Evolutionary conservation across 2,888 invertebrate genomes (phyloP), one percentile per base, ranked within the genome.

Genomic region (Ormyrus pomaceus): DNA sequence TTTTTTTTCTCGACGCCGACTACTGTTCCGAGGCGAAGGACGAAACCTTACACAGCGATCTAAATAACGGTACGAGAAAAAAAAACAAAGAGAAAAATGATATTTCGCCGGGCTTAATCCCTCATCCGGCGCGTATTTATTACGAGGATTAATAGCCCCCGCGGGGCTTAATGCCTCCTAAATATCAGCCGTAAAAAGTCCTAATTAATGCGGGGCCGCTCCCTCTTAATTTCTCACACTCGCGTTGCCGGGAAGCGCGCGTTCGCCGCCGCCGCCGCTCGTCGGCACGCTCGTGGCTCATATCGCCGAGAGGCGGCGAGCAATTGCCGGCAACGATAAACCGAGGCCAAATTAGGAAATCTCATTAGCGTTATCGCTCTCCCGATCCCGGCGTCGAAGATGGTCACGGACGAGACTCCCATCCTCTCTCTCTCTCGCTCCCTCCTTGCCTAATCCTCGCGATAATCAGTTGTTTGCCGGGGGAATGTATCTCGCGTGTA

Each of bases 291-390:
- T 19, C 69, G 68, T 70, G 66, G n/a, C 59, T 68, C 72, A 78
- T 72, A 78, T 66, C 61, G 53, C 48, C 9, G 34, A 11, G 34
- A 11, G 19, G 10, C 48, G 5, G 50, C 19, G 59, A 61, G 55
- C 56, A 77, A 73, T 65, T 64, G 51, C 72, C 51, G 46, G 53
- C 48, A 48, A 69, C 72, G 75, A 80, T 79, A 79, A 79, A 70
- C 58, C 70, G 59, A 46, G 34, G 61, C 62, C 61, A 76, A 80
- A 81, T 82, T 83, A 78, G 75, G 65, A 82, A 83, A 82, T 78
- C 80, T 80, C 81, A 83, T 82, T 83, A 83, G 77, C 66, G 61
- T 75, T 81, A 82, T 82, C 78, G 72, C 45, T 53, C 34, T 55
- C 66, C 2, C 34, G 56, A 58, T 55, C 13, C 55, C 46, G 46